Percentiles rank a stretch among this genome's conserved stretches.
phyloP scores from a whole-genome alignment of 2,888 invertebrate species.

The Melangyna quadrimaculata region DNA sequence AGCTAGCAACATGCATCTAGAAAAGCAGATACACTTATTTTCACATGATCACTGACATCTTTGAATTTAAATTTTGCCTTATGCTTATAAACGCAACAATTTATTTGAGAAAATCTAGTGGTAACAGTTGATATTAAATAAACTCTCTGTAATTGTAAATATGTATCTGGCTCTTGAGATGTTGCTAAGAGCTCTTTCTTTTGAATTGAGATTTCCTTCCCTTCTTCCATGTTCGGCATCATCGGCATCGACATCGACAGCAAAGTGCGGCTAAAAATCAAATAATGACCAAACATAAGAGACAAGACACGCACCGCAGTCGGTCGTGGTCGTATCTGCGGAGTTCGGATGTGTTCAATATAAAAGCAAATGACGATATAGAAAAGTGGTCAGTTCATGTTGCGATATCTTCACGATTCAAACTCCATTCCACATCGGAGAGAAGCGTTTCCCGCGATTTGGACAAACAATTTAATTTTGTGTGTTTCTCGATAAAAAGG shows the following conservation, averaged over 20 bases:
- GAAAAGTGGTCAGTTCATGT: slow-evolving; percentile 67
- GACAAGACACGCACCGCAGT: slow-evolving; percentile 17
- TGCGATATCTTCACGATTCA: slow-evolving; percentile 60
- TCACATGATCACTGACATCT: neutral
- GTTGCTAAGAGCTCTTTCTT: neutral
- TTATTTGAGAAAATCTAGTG: neutral
- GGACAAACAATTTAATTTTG: neutral
- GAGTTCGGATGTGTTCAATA: slow-evolving; percentile 51
- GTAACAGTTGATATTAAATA: neutral
- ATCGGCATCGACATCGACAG: neutral
- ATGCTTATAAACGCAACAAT: neutral
- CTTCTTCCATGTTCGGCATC: neutral
- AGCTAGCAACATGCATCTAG: neutral
- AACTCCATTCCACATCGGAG: slow-evolving; percentile 14
- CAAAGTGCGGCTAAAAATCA: neutral
- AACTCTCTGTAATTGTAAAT: neutral
- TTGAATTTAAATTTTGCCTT: neutral
- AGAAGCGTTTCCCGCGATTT: slow-evolving; percentile 17
- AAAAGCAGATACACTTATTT: neutral
- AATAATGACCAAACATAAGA: neutral
- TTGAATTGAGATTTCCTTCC: neutral
- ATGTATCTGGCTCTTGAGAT: neutral
- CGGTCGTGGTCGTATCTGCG: slow-evolving; percentile 12
- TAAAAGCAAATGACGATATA: slow-evolving; percentile 66
- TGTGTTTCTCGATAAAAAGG: slow-evolving; percentile 12